Base-by-base conservation (phyloP, 2,888 invertebrate genomes). In the Aphelenchoides bicaudatus region DNA sequence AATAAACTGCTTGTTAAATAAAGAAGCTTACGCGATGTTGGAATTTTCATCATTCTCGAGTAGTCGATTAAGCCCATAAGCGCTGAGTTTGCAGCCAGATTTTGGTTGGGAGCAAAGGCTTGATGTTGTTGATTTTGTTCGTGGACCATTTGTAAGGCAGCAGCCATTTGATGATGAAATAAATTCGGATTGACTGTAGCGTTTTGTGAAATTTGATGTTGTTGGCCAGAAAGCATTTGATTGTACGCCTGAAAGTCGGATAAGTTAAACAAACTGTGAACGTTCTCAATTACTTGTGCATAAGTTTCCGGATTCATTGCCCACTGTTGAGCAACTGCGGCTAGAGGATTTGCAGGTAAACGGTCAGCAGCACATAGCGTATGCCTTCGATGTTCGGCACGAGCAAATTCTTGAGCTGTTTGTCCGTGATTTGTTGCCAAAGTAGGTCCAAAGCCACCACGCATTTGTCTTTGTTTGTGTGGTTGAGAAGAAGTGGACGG, bases 341-440 rank as follows among this genome's bases (percentile, higher is more conserved):
- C 47, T 8, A 62, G 48, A 13, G 68, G 67, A 34, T 68, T 68
- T 19, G 46, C 38, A 27, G 59, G 59, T 39, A 70, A 39, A 5
- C 50, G 70, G 34, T 71, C 73, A 53, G 69, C 67, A 16, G 73
- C 72, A 52, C 71, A 72, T 21, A 74, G 55, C 3, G 74, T 73
- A 29, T 71, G 71, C 21, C 74, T 62, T 37, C 68, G 59, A 3
- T 67, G 66, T 27, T 66, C 65, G 46, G 48, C 61, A 37, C 38
- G 59, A 25, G 56, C 39, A 47, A 8, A 43, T 21, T 43, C 43
- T n/a, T n/a, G n/a, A n/a, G n/a, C n/a, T 19, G 43, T 21, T n/a
- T 43, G 21, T n/a, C 25, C 43, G 23, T 43, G 10, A 10, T 19
- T 25, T 10, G 16, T 43, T 25, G 25, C 10, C 43, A 43, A 21